Evolutionary conservation across 2,797 vertebrate genomes (phyloP).

Genomic region (Pipistrellus nathusii): DNA sequence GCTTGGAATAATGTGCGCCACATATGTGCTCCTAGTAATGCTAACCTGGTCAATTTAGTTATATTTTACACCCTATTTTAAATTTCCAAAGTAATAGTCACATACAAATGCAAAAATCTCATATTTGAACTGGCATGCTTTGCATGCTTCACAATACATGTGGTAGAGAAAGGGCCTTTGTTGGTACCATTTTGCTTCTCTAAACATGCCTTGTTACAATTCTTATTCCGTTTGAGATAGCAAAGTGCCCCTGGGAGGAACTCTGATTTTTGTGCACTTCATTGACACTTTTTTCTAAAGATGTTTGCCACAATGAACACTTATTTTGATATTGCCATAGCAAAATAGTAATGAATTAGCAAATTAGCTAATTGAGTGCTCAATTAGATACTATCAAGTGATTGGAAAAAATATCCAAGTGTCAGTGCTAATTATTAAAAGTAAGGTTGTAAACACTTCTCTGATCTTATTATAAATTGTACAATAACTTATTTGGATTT

Average conservation of each 20-base stretch:
- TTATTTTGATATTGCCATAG: conserved; percentile 27
- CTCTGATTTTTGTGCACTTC: background rate
- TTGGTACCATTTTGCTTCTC: background rate
- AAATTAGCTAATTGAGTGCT: background rate
- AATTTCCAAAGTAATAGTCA: background rate
- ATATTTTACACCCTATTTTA: background rate
- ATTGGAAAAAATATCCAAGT: background rate
- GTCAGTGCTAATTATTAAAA: background rate
- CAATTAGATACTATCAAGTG: background rate
- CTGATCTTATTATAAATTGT: background rate
- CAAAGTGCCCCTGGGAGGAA: background rate
- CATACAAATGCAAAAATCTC: background rate
- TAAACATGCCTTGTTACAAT: background rate
- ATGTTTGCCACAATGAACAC: background rate
- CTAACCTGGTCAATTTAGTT: background rate
- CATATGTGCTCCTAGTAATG: background rate
- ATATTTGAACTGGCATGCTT: background rate
- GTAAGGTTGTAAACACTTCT: background rate
- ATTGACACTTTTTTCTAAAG: background rate
- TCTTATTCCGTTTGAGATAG: background rate
- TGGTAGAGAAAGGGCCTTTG: background rate
- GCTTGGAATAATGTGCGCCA: background rate
- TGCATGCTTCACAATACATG: background rate
- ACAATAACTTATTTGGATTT: background rate
- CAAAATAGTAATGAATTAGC: background rate